Evolutionary conservation across 2,113 vertebrate genomes (phyloP).

Genomic region (Camelus bactrianus): DNA sequence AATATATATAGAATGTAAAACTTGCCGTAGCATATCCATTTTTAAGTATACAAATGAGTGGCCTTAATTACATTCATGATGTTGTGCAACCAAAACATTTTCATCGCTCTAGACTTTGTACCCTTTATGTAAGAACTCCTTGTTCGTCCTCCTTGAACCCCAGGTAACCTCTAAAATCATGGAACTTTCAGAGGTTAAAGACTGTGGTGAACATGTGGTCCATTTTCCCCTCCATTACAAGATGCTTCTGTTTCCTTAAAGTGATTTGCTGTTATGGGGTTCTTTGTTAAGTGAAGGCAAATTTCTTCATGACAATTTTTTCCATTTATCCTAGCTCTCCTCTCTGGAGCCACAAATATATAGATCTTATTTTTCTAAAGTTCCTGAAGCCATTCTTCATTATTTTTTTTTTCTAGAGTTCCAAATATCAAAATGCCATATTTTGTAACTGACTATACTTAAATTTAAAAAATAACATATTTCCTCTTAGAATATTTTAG

Average conservation of each 20-base stretch:
- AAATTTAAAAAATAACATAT: neutral
- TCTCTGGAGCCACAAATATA: neutral
- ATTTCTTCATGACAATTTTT: neutral
- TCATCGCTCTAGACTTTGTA: neutral
- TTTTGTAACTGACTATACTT: too few relatives aligned
- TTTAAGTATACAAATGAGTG: neutral
- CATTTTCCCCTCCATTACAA: neutral
- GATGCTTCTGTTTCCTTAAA: neutral
- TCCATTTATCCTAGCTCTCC: neutral
- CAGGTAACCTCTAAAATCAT: neutral
- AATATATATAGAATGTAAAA: neutral
- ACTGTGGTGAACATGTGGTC: neutral
- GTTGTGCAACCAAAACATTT: neutral
- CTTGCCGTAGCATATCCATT: neutral
- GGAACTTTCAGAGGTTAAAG: neutral
- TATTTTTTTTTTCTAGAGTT: neutral
- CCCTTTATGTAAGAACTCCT: neutral
- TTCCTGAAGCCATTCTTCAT: neutral
- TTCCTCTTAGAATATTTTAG: neutral
- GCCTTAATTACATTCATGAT: neutral
- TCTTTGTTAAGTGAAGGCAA: neutral
- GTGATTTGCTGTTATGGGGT: neutral
- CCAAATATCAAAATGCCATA: neutral
- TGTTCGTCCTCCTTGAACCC: neutral
- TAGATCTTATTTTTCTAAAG: neutral